Base-by-base conservation (phyloP, 1,140 invertebrate species). In the Chironomus striatipennis region DNA sequence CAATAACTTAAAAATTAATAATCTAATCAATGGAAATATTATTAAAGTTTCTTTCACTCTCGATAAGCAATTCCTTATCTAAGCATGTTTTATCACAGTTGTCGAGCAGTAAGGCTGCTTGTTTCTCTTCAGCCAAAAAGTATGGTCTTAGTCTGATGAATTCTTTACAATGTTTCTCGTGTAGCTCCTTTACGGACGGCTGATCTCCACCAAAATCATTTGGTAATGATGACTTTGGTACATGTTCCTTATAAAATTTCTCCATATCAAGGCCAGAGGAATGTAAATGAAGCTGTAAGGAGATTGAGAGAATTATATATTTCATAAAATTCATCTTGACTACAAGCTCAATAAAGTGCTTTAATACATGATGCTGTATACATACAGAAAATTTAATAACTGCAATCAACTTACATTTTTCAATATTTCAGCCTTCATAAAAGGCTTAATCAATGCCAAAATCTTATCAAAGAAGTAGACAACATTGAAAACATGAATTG, bases 361-460 rank as follows among this genome's bases (percentile, higher is more conserved):
- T n/a, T n/a, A n/a, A n/a, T n/a, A n/a, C n/a, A 34, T 34, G 24
- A 34, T 34, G 24, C 24, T 34, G n/a, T n/a, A n/a, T n/a, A n/a
- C n/a, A n/a, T n/a, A n/a, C n/a, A n/a, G n/a, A n/a, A n/a, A 34
- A 34, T 5, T 34, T 34, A 34, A 34, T 34, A 5, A 34, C 5
- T 1, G 65, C 17, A 20, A 34, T n/a, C 10, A 34, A 75, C 73
- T 74, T 80, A 90, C 89, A 82, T 88, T 82, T 73, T 89, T 84
- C 74, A 86, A 84, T 70, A 90, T 81, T 78, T 90, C 88, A 73
- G 83, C 85, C 72, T 88, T 88, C 84, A 90, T 87, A 77, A 90
- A 89, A 0, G 88, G 88, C 75, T 82, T 87, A 20, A 89, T 80
- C 12, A 91, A 80, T 18, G 85, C 77, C 73, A 91, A 77, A 57